phyloP scores from a whole-genome alignment of 2,888 invertebrate species.

The Polylopha cassiicola region DNA sequence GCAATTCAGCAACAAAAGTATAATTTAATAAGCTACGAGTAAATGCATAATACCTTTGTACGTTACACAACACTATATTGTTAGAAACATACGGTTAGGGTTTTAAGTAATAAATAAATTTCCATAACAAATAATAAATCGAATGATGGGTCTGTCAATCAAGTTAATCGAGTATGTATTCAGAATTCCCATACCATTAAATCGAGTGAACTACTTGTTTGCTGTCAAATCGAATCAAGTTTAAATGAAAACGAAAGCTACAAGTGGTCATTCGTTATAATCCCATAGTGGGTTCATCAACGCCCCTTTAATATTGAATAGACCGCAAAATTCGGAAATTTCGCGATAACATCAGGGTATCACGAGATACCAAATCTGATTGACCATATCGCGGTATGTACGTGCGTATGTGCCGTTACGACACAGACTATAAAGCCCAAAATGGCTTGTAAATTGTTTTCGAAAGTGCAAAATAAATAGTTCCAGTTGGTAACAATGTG shows the following conservation, averaged over 20 bases:
- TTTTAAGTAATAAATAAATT: too few relatives aligned
- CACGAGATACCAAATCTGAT: too few relatives aligned
- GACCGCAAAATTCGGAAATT: slow-evolving; percentile 34
- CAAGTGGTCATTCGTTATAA: slow-evolving; percentile 26
- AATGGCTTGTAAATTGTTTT: slow-evolving; percentile 14
- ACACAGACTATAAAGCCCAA: slow-evolving; percentile 16
- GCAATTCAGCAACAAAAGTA: too few relatives aligned
- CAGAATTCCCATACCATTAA: slow-evolving; percentile 13
- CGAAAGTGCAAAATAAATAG: slow-evolving; percentile 18
- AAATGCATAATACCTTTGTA: too few relatives aligned
- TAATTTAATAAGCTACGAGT: too few relatives aligned
- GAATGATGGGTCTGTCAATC: too few relatives aligned
- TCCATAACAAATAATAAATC: too few relatives aligned
- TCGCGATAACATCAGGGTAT: slow-evolving; percentile 33
- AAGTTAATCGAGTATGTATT: too few relatives aligned
- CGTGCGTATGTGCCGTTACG: slow-evolving; percentile 8
- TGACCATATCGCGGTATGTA: too few relatives aligned
- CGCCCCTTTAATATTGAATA: slow-evolving; percentile 35
- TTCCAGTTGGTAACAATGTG: slow-evolving; percentile 20
- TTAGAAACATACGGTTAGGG: too few relatives aligned
- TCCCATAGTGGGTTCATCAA: slow-evolving; percentile 26
- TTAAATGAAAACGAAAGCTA: slow-evolving; percentile 41
- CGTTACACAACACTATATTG: too few relatives aligned
- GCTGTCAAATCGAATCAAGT: slow-evolving; percentile 22
- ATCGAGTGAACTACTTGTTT: slow-evolving; percentile 24